Conservation (phyloP, 2,797 vertebrate species). For the Gymnoscopelus microlampas region DNA sequence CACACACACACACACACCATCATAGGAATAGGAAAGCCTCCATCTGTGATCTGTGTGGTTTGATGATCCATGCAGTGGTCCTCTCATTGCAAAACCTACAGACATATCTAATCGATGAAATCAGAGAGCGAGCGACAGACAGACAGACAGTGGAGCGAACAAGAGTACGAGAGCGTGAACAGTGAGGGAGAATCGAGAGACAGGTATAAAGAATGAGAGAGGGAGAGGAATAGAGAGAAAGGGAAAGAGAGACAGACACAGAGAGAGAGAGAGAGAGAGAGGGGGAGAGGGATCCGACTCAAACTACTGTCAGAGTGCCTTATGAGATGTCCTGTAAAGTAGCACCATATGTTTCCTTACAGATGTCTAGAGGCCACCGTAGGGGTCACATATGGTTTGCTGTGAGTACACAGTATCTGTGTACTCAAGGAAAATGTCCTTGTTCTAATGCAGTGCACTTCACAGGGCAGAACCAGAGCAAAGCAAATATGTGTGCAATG, state of each 20-base stretch:
- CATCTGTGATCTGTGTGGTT: too few relatives aligned
- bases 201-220: too few relatives aligned
- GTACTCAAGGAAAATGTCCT: too few relatives aligned
- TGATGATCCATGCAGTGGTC: not conserved
- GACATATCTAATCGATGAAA: not conserved
- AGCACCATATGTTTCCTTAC: constrained; percentile 2
- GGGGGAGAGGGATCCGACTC: not conserved
- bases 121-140: not conserved
- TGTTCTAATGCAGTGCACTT: too few relatives aligned
- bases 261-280: constrained; percentile 1
- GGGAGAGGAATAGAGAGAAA: too few relatives aligned
- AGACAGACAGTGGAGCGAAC: not conserved
- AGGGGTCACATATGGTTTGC: not conserved
- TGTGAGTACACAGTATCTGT: not conserved
- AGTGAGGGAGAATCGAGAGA: too few relatives aligned
- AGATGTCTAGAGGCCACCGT: not conserved
- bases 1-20: too few relatives aligned
- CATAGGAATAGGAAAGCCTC: not conserved
- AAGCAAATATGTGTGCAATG: too few relatives aligned
- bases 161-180: too few relatives aligned
- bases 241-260: not conserved
- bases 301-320: not conserved
- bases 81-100: not conserved
- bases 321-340: not conserved
- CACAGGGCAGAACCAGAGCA: too few relatives aligned